Evolutionary conservation across 1,140 invertebrate genomes (phyloP).

Genomic region (Drosophila mojavensis): DNA sequence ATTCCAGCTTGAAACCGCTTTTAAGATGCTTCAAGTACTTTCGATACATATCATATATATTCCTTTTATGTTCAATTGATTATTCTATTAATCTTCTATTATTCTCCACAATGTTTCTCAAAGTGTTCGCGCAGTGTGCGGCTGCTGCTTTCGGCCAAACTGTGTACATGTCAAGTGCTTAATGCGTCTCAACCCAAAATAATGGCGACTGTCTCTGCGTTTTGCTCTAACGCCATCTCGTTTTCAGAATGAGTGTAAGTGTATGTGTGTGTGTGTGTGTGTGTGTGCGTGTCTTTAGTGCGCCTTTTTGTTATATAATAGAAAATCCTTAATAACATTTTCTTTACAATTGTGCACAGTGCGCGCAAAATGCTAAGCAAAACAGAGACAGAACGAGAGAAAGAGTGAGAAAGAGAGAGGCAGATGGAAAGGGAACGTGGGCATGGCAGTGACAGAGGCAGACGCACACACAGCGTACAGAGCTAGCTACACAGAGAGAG

Average conservation of each 20-base stretch:
- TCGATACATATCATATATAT: too few relatives aligned
- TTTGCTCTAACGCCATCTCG: constrained; percentile 3
- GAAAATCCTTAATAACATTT: constrained; percentile 83
- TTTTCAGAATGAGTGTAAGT: not conserved
- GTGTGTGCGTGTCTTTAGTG: constrained; percentile 58
- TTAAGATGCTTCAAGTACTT: too few relatives aligned
- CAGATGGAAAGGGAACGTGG: not conserved
- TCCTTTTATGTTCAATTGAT: too few relatives aligned
- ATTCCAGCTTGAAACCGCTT: too few relatives aligned
- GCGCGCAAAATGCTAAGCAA: constrained; percentile 17
- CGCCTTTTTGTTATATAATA: constrained; percentile 81
- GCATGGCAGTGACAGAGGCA: not conserved
- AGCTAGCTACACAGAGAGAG: not conserved
- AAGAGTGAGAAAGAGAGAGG: not conserved
- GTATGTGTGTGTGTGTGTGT: not conserved
- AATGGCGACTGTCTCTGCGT: constrained; percentile 19
- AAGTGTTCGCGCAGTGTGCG: constrained; percentile 13
- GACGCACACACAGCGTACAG: not conserved
- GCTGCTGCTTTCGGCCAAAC: constrained; percentile 26
- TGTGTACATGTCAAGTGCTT: constrained; percentile 71
- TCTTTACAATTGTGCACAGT: constrained; percentile 73
- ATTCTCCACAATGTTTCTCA: too few relatives aligned
- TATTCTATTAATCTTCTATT: too few relatives aligned
- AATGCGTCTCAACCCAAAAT: constrained; percentile 53
- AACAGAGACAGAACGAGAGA: constrained; percentile 19